A percentile compares a stretch with the other conserved stretches of the same genome.
Conservation (phyloP, 2,797 vertebrate species). For the Pelodytes ibericus region DNA sequence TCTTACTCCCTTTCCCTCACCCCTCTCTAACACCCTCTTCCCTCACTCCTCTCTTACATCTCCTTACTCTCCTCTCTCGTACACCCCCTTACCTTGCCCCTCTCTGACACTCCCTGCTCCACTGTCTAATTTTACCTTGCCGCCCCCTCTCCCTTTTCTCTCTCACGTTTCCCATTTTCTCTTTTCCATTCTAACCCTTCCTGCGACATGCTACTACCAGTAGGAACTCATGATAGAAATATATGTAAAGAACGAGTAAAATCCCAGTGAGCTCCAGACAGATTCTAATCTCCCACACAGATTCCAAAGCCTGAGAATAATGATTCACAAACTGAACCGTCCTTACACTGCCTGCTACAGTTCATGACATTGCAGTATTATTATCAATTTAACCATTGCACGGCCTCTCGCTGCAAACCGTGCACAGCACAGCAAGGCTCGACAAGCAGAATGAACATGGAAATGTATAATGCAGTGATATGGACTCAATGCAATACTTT, state of each 20-base stretch:
- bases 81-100: not conserved
- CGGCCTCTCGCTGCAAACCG: too few species aligned
- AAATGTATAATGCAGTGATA: too few species aligned
- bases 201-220: not conserved
- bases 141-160: not conserved
- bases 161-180: not conserved
- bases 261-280: not conserved
- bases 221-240: not conserved
- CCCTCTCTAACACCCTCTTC: not conserved
- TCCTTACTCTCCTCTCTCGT: not conserved
- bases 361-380: too few species aligned
- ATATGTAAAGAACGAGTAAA: not conserved
- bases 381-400: too few species aligned
- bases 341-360: not conserved
- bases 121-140: not conserved
- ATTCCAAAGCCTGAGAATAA: slow-evolving; percentile 26
- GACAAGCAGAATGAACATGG: too few species aligned
- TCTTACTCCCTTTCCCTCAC: too few species aligned
- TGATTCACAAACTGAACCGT: slow-evolving; percentile 20
- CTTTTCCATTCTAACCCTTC: not conserved
- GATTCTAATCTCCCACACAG: slow-evolving; percentile 32
- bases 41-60: not conserved
- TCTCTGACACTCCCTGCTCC: not conserved
- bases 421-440: too few species aligned
- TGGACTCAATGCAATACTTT: too few species aligned